Evolutionary conservation across 2,797 vertebrate genomes (phyloP).

Genomic region (Danio jaintianensis): DNA sequence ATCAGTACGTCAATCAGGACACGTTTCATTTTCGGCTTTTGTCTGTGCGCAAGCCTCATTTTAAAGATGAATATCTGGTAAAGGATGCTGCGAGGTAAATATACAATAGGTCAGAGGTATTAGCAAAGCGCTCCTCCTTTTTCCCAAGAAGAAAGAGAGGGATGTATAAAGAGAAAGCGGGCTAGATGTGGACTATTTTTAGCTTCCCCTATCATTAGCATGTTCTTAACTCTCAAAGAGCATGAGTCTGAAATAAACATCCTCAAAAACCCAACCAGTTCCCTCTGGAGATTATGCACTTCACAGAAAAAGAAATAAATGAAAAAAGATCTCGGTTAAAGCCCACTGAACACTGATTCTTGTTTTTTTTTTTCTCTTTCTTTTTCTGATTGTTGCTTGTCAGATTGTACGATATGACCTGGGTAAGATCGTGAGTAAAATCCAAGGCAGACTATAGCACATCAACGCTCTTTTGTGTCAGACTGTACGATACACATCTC

Average conservation of each 20-base stretch:
- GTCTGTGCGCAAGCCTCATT: slow-evolving; percentile 37
- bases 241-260: slow-evolving; percentile 52
- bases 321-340: slow-evolving; percentile 22
- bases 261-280: slow-evolving; percentile 29
- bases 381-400: slow-evolving; percentile 27
- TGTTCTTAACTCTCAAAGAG: slow-evolving; percentile 52
- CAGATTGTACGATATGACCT: slow-evolving; percentile 20
- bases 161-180: slow-evolving; percentile 37
- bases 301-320: slow-evolving; percentile 23
- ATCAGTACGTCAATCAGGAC: slow-evolving; percentile 72
- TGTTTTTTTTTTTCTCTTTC: neutral
- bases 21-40: slow-evolving; percentile 66
- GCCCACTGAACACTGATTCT: neutral
- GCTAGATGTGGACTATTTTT: slow-evolving; percentile 53
- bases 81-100: slow-evolving; percentile 35
- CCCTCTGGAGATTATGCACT: slow-evolving; percentile 33
- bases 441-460: slow-evolving; percentile 8
- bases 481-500: slow-evolving; percentile 31
- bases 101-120: slow-evolving; percentile 42
- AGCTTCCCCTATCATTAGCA: slow-evolving; percentile 53
- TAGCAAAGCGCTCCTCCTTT: slow-evolving; percentile 34
- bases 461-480: slow-evolving; percentile 29
- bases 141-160: slow-evolving; percentile 24
- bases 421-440: neutral
- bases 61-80: slow-evolving; percentile 35